A percentile compares a stretch with the other conserved stretches of the same genome.
These are phyloP conservation scores for Unio delphinus DNA, from an alignment of 2,888 invertebrate species.

Conservation along the genomic window DNA sequence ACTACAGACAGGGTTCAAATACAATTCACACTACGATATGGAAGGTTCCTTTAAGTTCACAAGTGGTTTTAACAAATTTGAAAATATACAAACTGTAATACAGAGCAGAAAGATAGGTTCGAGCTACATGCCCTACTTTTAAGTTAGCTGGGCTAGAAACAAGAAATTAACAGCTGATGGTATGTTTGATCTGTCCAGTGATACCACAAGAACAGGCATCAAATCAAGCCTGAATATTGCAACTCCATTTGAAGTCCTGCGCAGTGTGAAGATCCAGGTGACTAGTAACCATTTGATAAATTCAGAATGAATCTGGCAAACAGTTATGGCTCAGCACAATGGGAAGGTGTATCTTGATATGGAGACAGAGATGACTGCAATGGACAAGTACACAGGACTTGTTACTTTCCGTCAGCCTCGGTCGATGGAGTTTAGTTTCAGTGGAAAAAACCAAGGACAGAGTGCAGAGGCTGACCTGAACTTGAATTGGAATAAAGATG, in stretches of 20 bases:
- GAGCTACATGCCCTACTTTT: slow-evolving; percentile 13
- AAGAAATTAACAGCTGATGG: no score
- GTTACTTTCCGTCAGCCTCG: slow-evolving; percentile 44
- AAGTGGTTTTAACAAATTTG: no score
- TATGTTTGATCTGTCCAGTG: no score
- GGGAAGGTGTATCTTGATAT: slow-evolving; percentile 41
- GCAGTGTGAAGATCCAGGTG: slow-evolving; percentile 10
- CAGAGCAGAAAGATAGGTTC: slow-evolving; percentile 6
- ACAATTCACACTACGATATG: slow-evolving; percentile 9
- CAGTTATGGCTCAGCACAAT: slow-evolving; percentile 34
- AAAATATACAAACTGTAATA: no score
- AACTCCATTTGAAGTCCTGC: no score
- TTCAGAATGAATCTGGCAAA: slow-evolving; percentile 19
- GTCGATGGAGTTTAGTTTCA: slow-evolving; percentile 42
- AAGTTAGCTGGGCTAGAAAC: slow-evolving; percentile 12
- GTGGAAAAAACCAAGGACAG: no score
- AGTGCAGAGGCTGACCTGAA: no score
- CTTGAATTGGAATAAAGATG: no score
- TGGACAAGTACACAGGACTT: slow-evolving; percentile 22
- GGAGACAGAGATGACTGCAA: slow-evolving; percentile 19
- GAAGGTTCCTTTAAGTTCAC: no score
- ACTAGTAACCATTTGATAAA: slow-evolving; percentile 17
- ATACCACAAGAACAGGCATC: no score
- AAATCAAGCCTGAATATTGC: no score
- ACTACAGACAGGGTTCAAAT: slow-evolving; percentile 1